Base-by-base conservation (phyloP, 2,888 invertebrate genomes). In the Xestia ashworthii region DNA sequence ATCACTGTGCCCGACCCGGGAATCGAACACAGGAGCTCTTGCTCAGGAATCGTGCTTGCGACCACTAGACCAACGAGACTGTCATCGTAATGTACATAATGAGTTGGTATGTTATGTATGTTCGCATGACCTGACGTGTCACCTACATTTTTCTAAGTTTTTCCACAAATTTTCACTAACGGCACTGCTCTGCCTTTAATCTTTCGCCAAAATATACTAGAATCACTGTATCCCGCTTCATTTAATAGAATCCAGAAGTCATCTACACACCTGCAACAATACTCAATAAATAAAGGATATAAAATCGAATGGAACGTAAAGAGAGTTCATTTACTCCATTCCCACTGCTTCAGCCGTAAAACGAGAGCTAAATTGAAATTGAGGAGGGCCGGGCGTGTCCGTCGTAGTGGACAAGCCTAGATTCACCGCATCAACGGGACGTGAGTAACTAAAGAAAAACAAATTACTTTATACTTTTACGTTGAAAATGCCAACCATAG, bases 341-440 rank as follows among this genome's bases (percentile, higher is more conserved):
- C 71, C 25, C 69, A 58, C 64, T 53, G 50, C 58, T 80, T 22
- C 60, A 44, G 77, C 50, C 62, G 71, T 81, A 82, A 82, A 81
- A 81, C 55, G 38, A 71, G 66, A 81, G 68, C 71, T 77, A 82
- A 81, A 81, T 81, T 81, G 81, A 82, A 81, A 82, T 82, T 82
- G 71, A 81, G 62, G 55, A 82, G 71, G 62, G 71, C 44, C 58
- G 58, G 75, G n/a, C 58, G 41, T 46, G n/a, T 25, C 46, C 58
- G 53, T 75, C 69, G 53, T n/a, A 38, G 41, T 69, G 44, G 46
- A 19, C 16, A 14, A 55, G 14, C 38, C 14, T 3, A 48, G 32
- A 25, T 16, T 11, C 16, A 25, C 8, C 44, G 8, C 11, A 38
- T 53, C 38, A 46, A 53, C 38, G n/a, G 8, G 19, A 38, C 3